Conservation (phyloP, 2,113 vertebrate species). For the Caranx melampygus region DNA sequence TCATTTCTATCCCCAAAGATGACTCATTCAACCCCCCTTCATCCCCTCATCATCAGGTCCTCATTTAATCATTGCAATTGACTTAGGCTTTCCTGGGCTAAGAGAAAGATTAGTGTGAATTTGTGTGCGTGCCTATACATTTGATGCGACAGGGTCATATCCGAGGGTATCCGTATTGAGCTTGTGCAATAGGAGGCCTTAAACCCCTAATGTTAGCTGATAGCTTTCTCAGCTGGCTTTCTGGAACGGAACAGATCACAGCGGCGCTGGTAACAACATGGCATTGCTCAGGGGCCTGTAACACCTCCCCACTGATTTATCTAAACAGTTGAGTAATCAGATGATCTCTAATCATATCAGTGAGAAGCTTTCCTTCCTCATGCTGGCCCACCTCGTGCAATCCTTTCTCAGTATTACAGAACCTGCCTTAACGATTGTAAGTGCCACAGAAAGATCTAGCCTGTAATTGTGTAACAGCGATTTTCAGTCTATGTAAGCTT, state of each 20-base stretch:
- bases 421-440: slow-evolving; percentile 1
- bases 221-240: slow-evolving; percentile 24
- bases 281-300: neutral
- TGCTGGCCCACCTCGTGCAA: slow-evolving; percentile 7
- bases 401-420: slow-evolving; percentile 32
- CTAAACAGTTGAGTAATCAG: slow-evolving; percentile 54
- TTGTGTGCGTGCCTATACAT: slow-evolving; percentile 14
- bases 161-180: neutral
- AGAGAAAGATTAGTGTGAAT: slow-evolving; percentile 44
- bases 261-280: neutral
- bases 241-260: slow-evolving; percentile 2
- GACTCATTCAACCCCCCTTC: slow-evolving; percentile 25
- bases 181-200: slow-evolving; percentile 17
- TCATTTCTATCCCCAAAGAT: slow-evolving; percentile 46
- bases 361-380: slow-evolving; percentile 19
- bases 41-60: slow-evolving; percentile 44
- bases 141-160: slow-evolving; percentile 25
- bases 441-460: slow-evolving; percentile 8
- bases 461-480: slow-evolving; percentile 66
- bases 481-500: slow-evolving; percentile 66
- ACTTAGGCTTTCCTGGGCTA: slow-evolving; percentile 47
- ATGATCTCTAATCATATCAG: slow-evolving; percentile 54
- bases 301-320: slow-evolving; percentile 30
- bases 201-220: slow-evolving; percentile 3
- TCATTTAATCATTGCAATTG: slow-evolving; percentile 72